A percentile compares a stretch with the other conserved stretches of the same genome.
Evolutionary conservation across 2,888 invertebrate species (phyloP).

Genomic region (Macrophya annulata): DNA sequence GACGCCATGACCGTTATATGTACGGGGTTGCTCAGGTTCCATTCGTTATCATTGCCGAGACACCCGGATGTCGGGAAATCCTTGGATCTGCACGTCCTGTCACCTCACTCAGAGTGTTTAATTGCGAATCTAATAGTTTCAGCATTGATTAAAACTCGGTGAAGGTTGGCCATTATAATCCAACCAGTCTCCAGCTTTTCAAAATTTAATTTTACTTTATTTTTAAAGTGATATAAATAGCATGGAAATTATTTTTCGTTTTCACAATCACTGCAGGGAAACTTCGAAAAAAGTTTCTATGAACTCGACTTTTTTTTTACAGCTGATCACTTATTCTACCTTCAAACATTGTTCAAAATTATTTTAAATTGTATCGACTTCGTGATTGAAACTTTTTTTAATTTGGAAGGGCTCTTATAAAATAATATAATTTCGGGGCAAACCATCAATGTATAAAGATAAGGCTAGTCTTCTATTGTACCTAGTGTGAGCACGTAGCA

Average conservation of each 20-base stretch:
- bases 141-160: background rate
- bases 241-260: background rate
- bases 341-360: too few relatives aligned
- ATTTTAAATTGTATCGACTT: too few relatives aligned
- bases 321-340: too few relatives aligned
- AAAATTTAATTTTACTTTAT: background rate
- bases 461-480: too few relatives aligned
- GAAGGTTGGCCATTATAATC: conserved; percentile 3
- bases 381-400: too few relatives aligned
- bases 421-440: too few relatives aligned
- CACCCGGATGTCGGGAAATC: conserved; percentile 37
- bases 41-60: conserved; percentile 45
- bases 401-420: too few relatives aligned
- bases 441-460: too few relatives aligned
- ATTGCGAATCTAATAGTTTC: conserved; percentile 28
- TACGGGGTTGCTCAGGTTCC: background rate
- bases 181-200: background rate
- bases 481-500: too few relatives aligned
- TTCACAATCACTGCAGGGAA: background rate
- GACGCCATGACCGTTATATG: conserved; percentile 2
- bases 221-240: too few relatives aligned
- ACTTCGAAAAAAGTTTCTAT: background rate
- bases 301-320: background rate
- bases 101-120: background rate
- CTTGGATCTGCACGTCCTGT: conserved; percentile 28